Evolutionary conservation across 2,888 invertebrate genomes (phyloP).

Genomic region (Himalopsyche japonica): DNA sequence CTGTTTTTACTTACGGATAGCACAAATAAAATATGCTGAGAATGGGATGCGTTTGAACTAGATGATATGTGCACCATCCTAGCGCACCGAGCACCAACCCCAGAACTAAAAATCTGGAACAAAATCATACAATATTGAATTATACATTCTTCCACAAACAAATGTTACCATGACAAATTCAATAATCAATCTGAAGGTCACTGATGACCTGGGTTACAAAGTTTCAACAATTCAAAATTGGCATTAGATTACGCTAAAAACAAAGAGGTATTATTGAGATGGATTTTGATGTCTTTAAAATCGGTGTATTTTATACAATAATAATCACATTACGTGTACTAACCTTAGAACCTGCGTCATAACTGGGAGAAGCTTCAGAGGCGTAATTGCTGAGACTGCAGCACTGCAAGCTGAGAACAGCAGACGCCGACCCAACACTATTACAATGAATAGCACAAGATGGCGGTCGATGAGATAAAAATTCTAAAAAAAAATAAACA

Average conservation of each 20-base stretch:
- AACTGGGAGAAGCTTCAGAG: constrained; percentile 53
- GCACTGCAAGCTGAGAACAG: constrained; percentile 66
- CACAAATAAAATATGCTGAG: constrained; percentile 82
- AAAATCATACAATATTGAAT: neutral
- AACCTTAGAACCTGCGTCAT: constrained; percentile 50
- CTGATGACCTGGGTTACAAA: no score
- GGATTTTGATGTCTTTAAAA: no score
- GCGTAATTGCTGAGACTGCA: constrained; percentile 55
- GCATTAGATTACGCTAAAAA: neutral
- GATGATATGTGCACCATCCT: constrained; percentile 70
- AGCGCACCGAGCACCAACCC: constrained; percentile 64
- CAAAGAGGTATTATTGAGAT: no score
- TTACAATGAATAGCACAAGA: constrained; percentile 80
- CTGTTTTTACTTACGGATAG: constrained; percentile 96
- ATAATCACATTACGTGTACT: neutral
- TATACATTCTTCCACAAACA: neutral
- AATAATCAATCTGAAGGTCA: no score
- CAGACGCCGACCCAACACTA: constrained; percentile 79
- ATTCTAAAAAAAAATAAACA: constrained; percentile 78
- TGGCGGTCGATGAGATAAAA: constrained; percentile 92
- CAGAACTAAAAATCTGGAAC: constrained; percentile 64
- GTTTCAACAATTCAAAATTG: no score
- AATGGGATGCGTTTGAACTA: constrained; percentile 74
- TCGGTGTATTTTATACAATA: no score
- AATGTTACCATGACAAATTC: neutral